Evolutionary conservation across 2,113 vertebrate genomes (phyloP), one percentile per base, ranked within the genome.

Genomic region (Microtus ochrogaster): DNA sequence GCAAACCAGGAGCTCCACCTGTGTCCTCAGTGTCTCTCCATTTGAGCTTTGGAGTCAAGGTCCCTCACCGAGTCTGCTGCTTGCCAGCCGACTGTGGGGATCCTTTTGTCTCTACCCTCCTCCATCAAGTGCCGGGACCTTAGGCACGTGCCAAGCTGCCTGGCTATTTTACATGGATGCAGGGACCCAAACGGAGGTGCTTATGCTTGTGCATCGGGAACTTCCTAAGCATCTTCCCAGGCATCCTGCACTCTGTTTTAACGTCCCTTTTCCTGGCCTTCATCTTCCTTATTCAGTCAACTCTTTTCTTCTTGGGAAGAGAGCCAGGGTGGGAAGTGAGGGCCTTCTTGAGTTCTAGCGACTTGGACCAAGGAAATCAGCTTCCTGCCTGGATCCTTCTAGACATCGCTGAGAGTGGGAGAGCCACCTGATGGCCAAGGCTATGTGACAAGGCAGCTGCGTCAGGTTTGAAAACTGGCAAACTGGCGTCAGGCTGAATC

Each of bases 391-490:
- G 30, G 33, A 44, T 74, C 24, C 63, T 36, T 93, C 47, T 13
- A 63, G 72, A 93, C 86, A 94, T 65, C 2, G 26, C 12, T n/a
- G 49, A 10, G 19, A 63, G 39, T 22, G 49, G 55, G 72, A 30
- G 92, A 30, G 92, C 89, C 94, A 41, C 82, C 95, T 94, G 84
- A 82, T 94, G 94, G 82, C 41, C 89, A 76, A 33, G 28, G 36
- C n/a, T 83, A 84, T 47, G 28, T 3, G 72, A 61, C 44, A 17
- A 70, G 66, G 73, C 61, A 91, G 63, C 70, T 2, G 17, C 0
- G n/a, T 90, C 91, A 47, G 89, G 52, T 85, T 91, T 88, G 9
- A 66, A n/a, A n/a, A n/a, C n/a, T n/a, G n/a, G n/a, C n/a, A 89
- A 74, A 39, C 33, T 22, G 4, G 13, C 81, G 90, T 3, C 65